Percentiles rank a stretch among this genome's conserved stretches.
These are phyloP conservation scores for Speoplatyrhinus poulsoni DNA, from an alignment of 2,113 vertebrate genomes.

Conservation along the genomic window DNA sequence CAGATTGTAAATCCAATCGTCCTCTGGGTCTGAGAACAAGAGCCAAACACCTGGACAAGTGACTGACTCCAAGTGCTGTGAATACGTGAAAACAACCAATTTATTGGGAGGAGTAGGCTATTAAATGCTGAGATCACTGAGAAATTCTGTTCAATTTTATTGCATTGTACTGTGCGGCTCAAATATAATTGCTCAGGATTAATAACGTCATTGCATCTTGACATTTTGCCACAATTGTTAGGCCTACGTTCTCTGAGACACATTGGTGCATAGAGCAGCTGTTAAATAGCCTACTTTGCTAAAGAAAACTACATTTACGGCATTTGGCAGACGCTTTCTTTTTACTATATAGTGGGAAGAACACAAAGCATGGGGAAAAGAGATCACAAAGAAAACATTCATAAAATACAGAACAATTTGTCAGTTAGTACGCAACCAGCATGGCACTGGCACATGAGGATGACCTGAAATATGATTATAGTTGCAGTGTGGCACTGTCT, in stretches of 20 bases:
- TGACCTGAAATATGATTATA: background rate
- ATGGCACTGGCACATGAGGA: background rate
- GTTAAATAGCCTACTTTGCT: background rate
- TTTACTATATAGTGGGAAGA: background rate
- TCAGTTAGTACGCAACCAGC: slow-evolving; percentile 8
- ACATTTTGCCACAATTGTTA: background rate
- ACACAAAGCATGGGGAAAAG: background rate
- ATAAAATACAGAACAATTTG: background rate
- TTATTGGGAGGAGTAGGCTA: background rate
- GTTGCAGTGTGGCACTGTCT: slow-evolving; percentile 25
- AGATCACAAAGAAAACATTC: background rate
- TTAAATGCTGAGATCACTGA: background rate
- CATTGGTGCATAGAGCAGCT: background rate
- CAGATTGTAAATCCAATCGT: background rate
- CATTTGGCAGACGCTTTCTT: too few relatives aligned
- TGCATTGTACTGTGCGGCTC: background rate
- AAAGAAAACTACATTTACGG: background rate
- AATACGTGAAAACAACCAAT: background rate
- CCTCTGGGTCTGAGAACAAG: background rate
- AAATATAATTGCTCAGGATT: background rate
- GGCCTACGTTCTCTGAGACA: background rate
- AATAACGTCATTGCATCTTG: background rate
- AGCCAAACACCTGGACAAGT: slow-evolving; percentile 26
- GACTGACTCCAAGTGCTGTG: slow-evolving; percentile 1
- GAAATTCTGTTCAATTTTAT: background rate